Base-by-base conservation (phyloP, 2,888 invertebrate species). In the Pterostichus madidus region DNA sequence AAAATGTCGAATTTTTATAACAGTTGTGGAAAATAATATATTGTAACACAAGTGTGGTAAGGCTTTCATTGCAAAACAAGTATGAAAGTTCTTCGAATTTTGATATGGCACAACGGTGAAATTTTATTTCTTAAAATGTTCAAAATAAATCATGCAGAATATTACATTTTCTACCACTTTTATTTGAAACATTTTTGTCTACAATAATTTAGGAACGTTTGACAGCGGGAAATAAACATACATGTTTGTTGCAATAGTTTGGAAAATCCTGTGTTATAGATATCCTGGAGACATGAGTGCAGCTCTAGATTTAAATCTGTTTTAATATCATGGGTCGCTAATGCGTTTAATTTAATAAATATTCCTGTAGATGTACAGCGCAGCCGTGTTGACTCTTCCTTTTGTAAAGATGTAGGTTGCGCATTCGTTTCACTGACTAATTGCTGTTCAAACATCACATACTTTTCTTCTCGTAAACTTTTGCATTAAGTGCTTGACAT, bases 401-500 rank as follows among this genome's bases (percentile, higher is more conserved):
- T 64, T 64, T 64, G 35, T 64, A 64, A 39, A 49, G 49, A 64
- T 64, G 64, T 64, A 64, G 64, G 64, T 35, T 64, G 64, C 64
- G 35, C 64, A 64, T 64, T 64, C 64, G 64, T 64, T 64, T 64
- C 64, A 64, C 64, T 64, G 32, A 64, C 64, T 64, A 64, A 64
- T 64, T 64, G 64, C 64, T 64, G 13, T 35, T 64, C 64, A 64
- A 64, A 64, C 64, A 64, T 32, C 64, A 32, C 32, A 24, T 24
- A 64, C 64, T 64, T 64, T 64, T 64, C 64, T 49, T 49, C 49
- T 64, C 61, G 32, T 64, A 64, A 64, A 64, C 64, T 64, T 49
- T 64, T 64, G 64, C 35, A 64, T 64, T 64, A 64, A 64, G 32
- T 64, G 64, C 64, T 64, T 64, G 64, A 64, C 64, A 64, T 64